These are phyloP conservation scores for Aleiodes alternator DNA, from an alignment of 2,888 invertebrate genomes.

Conservation along the genomic window DNA sequence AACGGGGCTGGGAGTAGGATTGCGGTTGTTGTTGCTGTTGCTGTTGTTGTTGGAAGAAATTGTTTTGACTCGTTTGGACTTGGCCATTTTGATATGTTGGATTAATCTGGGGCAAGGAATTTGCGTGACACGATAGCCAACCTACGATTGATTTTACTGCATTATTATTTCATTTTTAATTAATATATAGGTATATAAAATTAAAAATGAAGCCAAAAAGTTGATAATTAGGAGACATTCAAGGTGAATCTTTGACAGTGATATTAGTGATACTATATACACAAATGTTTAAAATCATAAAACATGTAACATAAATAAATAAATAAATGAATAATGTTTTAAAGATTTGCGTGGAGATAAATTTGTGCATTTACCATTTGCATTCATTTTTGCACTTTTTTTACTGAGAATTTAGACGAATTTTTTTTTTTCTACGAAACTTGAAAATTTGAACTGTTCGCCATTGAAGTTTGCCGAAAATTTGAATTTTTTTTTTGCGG, in stretches of 20 bases:
- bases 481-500: no score
- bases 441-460: no score
- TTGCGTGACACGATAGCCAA: conserved; percentile 53
- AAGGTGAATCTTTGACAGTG: no score
- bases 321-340: no score
- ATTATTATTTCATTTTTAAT: conserved; percentile 31
- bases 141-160: conserved; percentile 47
- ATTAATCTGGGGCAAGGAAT: conserved; percentile 57
- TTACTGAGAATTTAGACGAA: conserved; percentile 27
- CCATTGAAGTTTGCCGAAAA: no score
- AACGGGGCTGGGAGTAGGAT: conserved; percentile 36
- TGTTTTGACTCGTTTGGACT: conserved; percentile 61
- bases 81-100: conserved; percentile 60
- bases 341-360: not conserved
- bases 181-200: not conserved
- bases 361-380: conserved; percentile 46
- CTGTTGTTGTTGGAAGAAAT: conserved; percentile 57
- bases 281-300: no score
- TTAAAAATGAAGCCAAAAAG: no score
- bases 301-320: no score
- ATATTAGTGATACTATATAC: no score
- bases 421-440: no score
- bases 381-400: conserved; percentile 47
- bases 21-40: conserved; percentile 49
- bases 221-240: no score